phyloP scores from a whole-genome alignment of 2,797 vertebrate species.

The Chelmon rostratus region DNA sequence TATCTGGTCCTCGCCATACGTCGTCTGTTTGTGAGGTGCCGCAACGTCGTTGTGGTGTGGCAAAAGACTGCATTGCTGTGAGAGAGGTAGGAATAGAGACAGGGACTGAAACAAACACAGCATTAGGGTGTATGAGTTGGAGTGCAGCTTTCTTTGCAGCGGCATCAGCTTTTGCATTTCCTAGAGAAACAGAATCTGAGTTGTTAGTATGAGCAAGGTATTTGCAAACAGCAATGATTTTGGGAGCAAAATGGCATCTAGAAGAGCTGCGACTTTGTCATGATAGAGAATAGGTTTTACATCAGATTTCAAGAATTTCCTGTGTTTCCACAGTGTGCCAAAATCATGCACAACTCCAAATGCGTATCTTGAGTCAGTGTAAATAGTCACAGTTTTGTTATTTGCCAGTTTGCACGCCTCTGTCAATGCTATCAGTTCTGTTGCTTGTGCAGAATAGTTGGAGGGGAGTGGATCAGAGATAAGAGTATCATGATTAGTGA shows the following conservation, averaged over 20 bases:
- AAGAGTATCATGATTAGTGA: no score
- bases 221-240: neutral
- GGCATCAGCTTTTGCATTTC: neutral
- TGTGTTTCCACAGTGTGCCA: constrained; percentile 18
- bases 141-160: neutral
- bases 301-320: constrained; percentile 32
- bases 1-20: neutral
- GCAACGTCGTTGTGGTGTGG: neutral
- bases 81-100: neutral
- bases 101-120: neutral
- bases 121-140: neutral
- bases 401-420: constrained; percentile 8
- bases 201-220: neutral
- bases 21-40: neutral
- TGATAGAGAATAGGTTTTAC: constrained; percentile 10
- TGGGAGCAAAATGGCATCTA: constrained; percentile 15
- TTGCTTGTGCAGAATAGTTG: constrained; percentile 23
- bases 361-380: constrained; percentile 20
- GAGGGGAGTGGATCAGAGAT: neutral
- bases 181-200: neutral
- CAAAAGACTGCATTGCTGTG: neutral
- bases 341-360: constrained; percentile 36
- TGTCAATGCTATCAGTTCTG: constrained; percentile 16
- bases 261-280: neutral
- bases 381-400: neutral